phyloP scores from a whole-genome alignment of 2,888 invertebrate species.

The Gonocerus acuteangulatus region DNA sequence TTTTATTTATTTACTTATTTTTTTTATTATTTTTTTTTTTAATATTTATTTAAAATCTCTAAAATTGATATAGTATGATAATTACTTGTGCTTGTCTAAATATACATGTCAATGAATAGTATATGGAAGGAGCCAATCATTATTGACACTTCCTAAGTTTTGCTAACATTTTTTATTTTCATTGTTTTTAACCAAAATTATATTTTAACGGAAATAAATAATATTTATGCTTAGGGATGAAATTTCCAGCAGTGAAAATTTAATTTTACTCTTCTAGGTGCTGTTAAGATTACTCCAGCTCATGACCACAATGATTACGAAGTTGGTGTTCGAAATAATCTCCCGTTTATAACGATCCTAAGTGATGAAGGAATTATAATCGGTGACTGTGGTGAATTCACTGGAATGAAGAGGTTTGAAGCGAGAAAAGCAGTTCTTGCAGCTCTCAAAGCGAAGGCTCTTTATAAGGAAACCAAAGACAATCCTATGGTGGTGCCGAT shows the following conservation, averaged over 20 bases:
- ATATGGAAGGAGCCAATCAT: no score
- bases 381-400: conserved; percentile 68
- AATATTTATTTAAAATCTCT: no score
- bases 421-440: conserved; percentile 75
- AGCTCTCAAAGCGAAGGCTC: conserved; percentile 58
- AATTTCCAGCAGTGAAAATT: no score
- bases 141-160: no score
- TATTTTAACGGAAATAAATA: no score
- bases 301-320: conserved; percentile 97
- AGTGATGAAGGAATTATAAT: conserved; percentile 83
- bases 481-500: conserved; percentile 96
- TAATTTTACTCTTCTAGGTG: conserved; percentile 57
- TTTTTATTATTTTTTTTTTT: no score
- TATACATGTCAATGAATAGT: no score
- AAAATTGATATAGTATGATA: no score
- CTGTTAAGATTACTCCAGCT: conserved; percentile 97
- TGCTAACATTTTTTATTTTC: conserved; percentile 1
- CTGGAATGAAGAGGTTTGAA: conserved; percentile 83
- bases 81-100: no score
- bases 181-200: not conserved
- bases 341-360: conserved; percentile 82
- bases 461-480: conserved; percentile 73
- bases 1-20: no score
- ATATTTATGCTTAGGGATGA: no score
- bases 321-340: conserved; percentile 77